These are phyloP conservation scores for Acipenser oxyrinchus DNA, from an alignment of 2,797 vertebrate genomes.

Conservation along the genomic window DNA sequence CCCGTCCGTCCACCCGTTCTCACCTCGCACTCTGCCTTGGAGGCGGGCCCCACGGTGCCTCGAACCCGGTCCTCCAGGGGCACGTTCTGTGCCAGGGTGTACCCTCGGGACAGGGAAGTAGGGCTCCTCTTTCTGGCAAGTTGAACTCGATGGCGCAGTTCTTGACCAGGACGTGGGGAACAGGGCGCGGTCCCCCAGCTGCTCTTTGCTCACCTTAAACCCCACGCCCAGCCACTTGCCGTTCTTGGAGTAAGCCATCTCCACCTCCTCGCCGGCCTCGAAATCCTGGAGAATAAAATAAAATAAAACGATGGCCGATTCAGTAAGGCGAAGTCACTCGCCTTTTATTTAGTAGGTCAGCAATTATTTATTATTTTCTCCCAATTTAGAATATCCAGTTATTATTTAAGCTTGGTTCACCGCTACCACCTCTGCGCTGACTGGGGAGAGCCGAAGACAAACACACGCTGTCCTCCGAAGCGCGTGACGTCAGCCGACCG, in stretches of 20 bases:
- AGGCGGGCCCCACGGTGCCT: conserved; percentile 70
- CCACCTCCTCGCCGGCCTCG: conserved; percentile 67
- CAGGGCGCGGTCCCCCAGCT: conserved; percentile 63
- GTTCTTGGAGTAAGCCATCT: conserved; percentile 79
- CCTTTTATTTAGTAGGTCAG: too few species aligned
- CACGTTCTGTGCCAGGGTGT: conserved; percentile 74
- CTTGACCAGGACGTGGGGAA: conserved; percentile 83
- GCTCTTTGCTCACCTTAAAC: conserved; percentile 62
- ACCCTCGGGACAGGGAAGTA: conserved; percentile 70
- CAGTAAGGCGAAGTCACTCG: too few species aligned
- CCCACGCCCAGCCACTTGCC: conserved; percentile 71
- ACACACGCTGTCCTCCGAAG: too few species aligned
- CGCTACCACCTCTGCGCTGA: too few species aligned
- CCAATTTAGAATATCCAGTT: too few species aligned
- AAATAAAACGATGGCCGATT: not conserved
- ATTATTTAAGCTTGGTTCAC: too few species aligned
- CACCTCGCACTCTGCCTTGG: conserved; percentile 85
- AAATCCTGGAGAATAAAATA: conserved; percentile 61
- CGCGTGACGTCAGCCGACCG: too few species aligned
- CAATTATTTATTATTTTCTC: too few species aligned
- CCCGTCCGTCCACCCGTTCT: conserved; percentile 2
- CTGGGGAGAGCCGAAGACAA: too few species aligned
- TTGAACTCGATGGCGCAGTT: conserved; percentile 89
- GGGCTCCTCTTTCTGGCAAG: conserved; percentile 72
- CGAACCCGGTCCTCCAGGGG: conserved; percentile 61